phyloP scores from a whole-genome alignment of 2,797 vertebrate species.

The Halcyon leucocephala region DNA sequence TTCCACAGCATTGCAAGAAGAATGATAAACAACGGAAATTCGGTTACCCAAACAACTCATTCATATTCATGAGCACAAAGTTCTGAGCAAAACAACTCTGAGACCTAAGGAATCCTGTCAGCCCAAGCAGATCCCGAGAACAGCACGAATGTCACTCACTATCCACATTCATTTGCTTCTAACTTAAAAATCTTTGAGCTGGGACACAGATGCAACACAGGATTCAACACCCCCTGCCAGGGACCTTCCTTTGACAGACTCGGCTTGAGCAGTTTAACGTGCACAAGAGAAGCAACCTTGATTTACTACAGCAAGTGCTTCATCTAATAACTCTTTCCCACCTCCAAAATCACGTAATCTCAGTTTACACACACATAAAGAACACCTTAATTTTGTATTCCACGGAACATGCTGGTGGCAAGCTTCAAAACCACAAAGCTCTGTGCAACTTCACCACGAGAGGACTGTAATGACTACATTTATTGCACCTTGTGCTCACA shows the following conservation, averaged over 20 bases:
- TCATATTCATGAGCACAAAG: background rate
- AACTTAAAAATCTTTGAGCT: background rate
- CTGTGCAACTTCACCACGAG: background rate
- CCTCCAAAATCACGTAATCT: background rate
- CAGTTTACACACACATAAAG: background rate
- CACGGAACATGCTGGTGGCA: background rate
- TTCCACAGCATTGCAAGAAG: background rate
- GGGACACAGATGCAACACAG: rapidly evolving
- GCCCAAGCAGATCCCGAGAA: background rate
- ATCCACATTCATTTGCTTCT: background rate
- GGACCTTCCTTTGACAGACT: background rate
- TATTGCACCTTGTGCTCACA: background rate
- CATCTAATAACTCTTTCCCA: background rate
- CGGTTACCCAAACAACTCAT: background rate
- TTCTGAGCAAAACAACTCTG: rapidly evolving
- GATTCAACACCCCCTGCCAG: background rate
- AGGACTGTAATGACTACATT: background rate
- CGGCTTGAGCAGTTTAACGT: rapidly evolving
- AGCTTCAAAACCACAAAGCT: background rate
- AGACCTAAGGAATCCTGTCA: background rate
- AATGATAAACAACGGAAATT: background rate
- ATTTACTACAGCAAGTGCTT: background rate
- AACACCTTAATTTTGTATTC: rapidly evolving
- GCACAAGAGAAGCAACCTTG: background rate
- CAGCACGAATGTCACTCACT: rapidly evolving